phyloP scores from a whole-genome alignment of 2,797 vertebrate species.

The Apogon talboti region DNA sequence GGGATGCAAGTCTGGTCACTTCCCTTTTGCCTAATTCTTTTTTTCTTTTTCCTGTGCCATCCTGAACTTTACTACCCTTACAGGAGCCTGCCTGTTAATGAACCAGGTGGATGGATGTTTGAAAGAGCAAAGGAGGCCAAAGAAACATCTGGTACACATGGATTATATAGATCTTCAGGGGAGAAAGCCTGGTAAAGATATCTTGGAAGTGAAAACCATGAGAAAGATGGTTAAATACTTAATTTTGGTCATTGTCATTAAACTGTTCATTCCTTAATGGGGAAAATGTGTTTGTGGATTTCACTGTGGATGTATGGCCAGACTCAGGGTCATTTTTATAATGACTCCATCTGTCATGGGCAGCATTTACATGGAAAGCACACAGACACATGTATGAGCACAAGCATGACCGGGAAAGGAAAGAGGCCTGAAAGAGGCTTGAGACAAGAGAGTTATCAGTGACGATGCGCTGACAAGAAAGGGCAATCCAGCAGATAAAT shows the following conservation, averaged over 20 bases:
- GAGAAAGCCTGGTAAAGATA: neutral
- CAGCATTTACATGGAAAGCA: constrained; percentile 46
- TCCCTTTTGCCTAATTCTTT: constrained; percentile 28
- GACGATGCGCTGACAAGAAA: constrained; percentile 7
- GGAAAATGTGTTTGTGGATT: constrained; percentile 39
- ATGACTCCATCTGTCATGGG: constrained; percentile 66
- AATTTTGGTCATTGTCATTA: constrained; percentile 3
- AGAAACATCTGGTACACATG: constrained; percentile 31
- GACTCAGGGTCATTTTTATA: constrained; percentile 56
- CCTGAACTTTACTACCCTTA: constrained; percentile 46
- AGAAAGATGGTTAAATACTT: neutral
- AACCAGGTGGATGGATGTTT: constrained; percentile 40
- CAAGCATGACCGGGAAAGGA: constrained; percentile 31
- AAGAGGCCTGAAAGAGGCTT: constrained; percentile 5
- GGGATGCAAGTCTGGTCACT: constrained; percentile 53
- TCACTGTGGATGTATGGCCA: constrained; percentile 44
- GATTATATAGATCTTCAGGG: neutral
- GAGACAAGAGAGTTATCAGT: neutral
- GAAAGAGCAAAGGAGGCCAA: neutral
- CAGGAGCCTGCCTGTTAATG: constrained; percentile 38
- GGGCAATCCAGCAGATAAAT: constrained; percentile 19
- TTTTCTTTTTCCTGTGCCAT: constrained; percentile 10
- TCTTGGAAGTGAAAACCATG: neutral
- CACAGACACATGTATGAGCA: constrained; percentile 6
- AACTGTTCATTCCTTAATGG: constrained; percentile 24